Evolutionary conservation across 2,888 invertebrate species (phyloP).

Genomic region (Nudaria mundana): DNA sequence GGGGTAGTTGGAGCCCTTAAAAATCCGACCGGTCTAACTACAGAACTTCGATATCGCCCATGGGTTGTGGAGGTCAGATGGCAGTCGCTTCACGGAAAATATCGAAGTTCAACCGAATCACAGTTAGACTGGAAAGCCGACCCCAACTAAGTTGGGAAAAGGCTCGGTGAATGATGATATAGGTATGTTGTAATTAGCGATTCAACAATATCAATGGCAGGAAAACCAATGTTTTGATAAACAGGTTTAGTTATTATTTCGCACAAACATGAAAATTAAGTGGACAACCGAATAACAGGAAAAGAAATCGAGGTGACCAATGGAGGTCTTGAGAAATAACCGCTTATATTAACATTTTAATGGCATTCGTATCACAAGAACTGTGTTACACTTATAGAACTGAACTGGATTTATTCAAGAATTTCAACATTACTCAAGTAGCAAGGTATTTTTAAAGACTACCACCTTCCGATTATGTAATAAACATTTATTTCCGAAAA

Average conservation of each 20-base stretch:
- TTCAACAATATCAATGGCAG: constrained; percentile 31
- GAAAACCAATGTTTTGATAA: constrained; percentile 37
- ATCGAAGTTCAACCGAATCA: too few relatives aligned
- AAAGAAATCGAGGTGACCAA: constrained; percentile 46
- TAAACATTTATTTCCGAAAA: too few relatives aligned
- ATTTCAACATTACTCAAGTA: constrained; percentile 6
- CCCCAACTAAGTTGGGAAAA: too few relatives aligned
- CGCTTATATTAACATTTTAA: constrained; percentile 24
- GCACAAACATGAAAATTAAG: constrained; percentile 34
- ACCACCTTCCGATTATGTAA: too few relatives aligned
- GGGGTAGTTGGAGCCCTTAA: too few relatives aligned
- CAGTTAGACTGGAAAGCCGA: too few relatives aligned
- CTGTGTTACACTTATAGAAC: constrained; percentile 1
- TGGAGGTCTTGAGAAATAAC: constrained; percentile 30
- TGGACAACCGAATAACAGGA: constrained; percentile 46
- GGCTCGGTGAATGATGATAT: too few relatives aligned
- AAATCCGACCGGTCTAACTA: too few relatives aligned
- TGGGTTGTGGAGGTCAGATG: too few relatives aligned
- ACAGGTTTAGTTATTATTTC: constrained; percentile 34
- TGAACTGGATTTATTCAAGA: constrained; percentile 9
- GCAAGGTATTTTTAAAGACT: too few relatives aligned
- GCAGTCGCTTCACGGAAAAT: too few relatives aligned
- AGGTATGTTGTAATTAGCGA: constrained; percentile 27
- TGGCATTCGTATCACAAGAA: constrained; percentile 24
- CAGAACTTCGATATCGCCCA: too few relatives aligned